Base-by-base conservation (phyloP, 2,888 invertebrate species). In the Cephus pulcher region DNA sequence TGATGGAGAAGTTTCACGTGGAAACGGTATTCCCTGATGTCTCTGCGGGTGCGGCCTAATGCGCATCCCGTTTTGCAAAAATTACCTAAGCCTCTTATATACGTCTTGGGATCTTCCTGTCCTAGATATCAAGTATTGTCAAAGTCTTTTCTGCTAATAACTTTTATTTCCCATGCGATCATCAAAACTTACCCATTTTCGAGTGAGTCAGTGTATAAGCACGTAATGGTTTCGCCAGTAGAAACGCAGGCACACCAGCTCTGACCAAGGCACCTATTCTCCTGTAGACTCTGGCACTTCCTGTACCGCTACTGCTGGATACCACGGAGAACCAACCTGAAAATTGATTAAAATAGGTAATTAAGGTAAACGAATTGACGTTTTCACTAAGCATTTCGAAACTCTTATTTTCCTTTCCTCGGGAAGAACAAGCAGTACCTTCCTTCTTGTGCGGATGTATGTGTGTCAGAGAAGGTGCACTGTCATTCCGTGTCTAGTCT, bases 291-390 rank as follows among this genome's bases (percentile, higher is more conserved):
- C 90, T 85, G 75, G 90, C 90, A 83, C 87, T 90, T 87, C 90
- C 90, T 83, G 90, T 88, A 75, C 90, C 89, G 78, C 87, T 90
- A 83, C 87, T 90, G 81, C 83, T 89, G 74, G 90, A 88, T 35
- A 90, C 90, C 69, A 90, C 90, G 34, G 90, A 90, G 84, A 90
- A 90, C 90, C 90, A 90, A 74, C 90, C 90, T 90, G 86, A 4
- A 76, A 78, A 23, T 34, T 12, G 34, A 73, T 56, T 56, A 56
- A 33, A 71, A 30, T 30, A 34, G 71, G 56, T 6, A 56, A 56
- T 56, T 56, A 56, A 23, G 56, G 9, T 15, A 0, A 56, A 56
- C 56, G 56, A 56, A 56, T 56, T 23, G 23, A 56, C 56, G 23
- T 56, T 56, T 56, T 56, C 56, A 71, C 11, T n/a, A 34, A 71